Conservation (phyloP, 2,797 vertebrate species). For the Amniataba percoides region DNA sequence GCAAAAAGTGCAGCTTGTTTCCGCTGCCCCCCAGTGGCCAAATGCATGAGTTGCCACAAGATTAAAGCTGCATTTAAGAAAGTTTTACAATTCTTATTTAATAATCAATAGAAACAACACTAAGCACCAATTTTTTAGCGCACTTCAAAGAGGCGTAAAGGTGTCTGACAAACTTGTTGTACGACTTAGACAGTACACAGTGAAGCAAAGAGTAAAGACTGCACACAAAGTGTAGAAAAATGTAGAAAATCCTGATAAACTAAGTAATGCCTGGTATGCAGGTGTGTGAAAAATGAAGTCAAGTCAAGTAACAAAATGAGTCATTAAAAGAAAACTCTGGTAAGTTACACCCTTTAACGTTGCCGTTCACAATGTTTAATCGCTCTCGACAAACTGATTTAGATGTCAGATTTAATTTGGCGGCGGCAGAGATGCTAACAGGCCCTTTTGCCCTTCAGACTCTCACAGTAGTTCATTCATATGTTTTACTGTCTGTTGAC, state of each 20-base stretch:
- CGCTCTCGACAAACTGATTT: neutral
- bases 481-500: slow-evolving; percentile 49
- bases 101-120: too few relatives aligned
- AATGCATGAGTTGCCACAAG: neutral
- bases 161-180: neutral
- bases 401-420: neutral
- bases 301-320: neutral
- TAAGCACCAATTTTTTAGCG: neutral
- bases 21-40: neutral
- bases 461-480: slow-evolving; percentile 61
- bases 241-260: neutral
- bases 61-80: neutral
- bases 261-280: neutral
- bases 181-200: neutral
- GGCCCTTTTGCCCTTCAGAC: neutral
- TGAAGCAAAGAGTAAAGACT: neutral
- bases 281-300: neutral
- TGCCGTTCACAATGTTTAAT: neutral
- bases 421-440: slow-evolving; percentile 5
- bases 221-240: neutral
- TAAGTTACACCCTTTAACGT: neutral
- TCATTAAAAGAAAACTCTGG: neutral
- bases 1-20: neutral
- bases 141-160: too few relatives aligned
- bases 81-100: too few relatives aligned